These are phyloP conservation scores for Equus quagga DNA, from an alignment of 2,113 vertebrate genomes.

Conservation along the genomic window DNA sequence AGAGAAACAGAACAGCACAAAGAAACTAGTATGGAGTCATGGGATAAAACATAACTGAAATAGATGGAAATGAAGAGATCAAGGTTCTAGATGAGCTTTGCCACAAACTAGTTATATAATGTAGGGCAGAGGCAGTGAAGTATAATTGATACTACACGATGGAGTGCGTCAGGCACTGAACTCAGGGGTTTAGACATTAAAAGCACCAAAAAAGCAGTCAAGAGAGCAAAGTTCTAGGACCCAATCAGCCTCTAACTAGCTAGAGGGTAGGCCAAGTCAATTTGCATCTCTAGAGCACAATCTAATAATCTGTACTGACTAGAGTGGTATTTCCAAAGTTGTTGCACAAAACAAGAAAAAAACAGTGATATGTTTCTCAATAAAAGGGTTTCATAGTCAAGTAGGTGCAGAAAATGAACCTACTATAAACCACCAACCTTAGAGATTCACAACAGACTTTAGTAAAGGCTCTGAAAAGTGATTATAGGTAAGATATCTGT, in stretches of 20 bases:
- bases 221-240: not conserved
- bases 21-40: not conserved
- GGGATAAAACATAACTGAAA: not conserved
- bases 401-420: not conserved
- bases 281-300: not conserved
- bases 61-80: not conserved
- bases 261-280: not conserved
- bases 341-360: not conserved
- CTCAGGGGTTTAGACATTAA: not conserved
- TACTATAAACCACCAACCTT: not conserved
- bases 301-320: not conserved
- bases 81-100: not conserved
- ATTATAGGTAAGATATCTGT: slow-evolving; percentile 2
- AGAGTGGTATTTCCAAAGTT: not conserved
- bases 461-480: slow-evolving; percentile 19
- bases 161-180: not conserved
- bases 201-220: not conserved
- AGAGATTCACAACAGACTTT: not conserved
- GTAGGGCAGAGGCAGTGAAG: not conserved
- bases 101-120: not conserved
- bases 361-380: not conserved
- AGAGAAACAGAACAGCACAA: not conserved
- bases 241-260: not conserved
- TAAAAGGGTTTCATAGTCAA: not conserved
- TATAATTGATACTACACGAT: not conserved